phyloP scores from a whole-genome alignment of 2,113 vertebrate species.

The Burhinus bistriatus region DNA sequence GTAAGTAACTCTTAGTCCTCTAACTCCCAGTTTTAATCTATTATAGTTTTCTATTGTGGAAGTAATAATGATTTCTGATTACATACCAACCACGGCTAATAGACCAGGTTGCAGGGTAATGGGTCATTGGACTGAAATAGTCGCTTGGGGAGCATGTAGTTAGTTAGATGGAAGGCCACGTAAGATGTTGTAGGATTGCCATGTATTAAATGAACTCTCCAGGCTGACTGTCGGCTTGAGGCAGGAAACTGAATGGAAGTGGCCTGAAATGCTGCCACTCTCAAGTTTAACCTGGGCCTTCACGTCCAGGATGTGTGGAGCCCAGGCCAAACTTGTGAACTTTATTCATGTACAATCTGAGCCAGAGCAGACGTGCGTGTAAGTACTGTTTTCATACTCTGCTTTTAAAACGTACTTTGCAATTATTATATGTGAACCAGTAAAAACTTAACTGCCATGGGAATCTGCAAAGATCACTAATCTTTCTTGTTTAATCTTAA shows the following conservation, averaged over 20 bases:
- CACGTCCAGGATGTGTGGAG: accelerated
- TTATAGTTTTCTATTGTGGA: not conserved
- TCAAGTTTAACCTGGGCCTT: not conserved
- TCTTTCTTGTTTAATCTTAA: not conserved
- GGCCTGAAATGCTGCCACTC: not conserved
- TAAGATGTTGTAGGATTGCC: not conserved
- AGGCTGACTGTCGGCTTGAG: accelerated
- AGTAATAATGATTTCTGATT: not conserved
- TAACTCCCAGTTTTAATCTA: not conserved
- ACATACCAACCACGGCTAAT: not conserved
- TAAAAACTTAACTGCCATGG: not conserved
- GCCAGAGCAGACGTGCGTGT: accelerated
- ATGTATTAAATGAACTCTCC: not conserved
- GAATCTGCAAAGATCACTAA: not conserved
- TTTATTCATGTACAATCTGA: accelerated
- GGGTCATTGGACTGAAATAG: not conserved
- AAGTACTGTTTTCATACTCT: not conserved
- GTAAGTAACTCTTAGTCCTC: not conserved
- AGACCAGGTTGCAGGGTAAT: not conserved
- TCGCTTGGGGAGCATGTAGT: not conserved
- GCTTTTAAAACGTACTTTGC: not conserved
- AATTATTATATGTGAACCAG: not conserved
- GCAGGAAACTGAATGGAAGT: not conserved
- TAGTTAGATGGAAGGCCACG: not conserved
- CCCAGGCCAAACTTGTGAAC: too few relatives aligned